Conservation (phyloP, 2,113 vertebrate genomes). For the Maccullochella peelii region DNA sequence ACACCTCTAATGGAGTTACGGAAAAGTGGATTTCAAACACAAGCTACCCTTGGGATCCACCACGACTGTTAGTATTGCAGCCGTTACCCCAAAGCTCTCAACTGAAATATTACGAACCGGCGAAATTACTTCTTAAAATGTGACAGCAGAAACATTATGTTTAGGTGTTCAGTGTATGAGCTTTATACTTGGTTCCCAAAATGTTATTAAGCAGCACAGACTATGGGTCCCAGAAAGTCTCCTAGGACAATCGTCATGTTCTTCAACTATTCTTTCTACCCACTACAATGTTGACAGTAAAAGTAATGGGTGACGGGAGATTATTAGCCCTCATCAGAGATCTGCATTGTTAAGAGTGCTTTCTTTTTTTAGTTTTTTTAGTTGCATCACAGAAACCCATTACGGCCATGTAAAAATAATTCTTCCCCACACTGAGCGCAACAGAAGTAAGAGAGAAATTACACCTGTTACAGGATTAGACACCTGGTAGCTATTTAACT, state of each 20-base stretch:
- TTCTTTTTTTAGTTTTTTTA: background rate
- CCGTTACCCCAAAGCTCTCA: background rate
- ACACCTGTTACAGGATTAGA: background rate
- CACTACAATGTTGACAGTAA: background rate
- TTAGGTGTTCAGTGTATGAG: background rate
- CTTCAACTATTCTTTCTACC: background rate
- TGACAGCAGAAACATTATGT: background rate
- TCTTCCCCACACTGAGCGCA: background rate
- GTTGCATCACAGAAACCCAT: constrained; percentile 9
- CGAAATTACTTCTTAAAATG: constrained; percentile 2
- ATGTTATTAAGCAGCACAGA: background rate
- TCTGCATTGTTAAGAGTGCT: too few relatives aligned
- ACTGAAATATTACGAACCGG: background rate
- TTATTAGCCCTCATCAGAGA: constrained; percentile 14
- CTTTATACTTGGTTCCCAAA: background rate
- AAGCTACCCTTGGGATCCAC: constrained; percentile 11
- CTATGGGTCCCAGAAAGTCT: background rate
- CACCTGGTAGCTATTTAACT: background rate
- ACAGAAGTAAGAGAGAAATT: background rate
- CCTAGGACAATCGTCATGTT: background rate
- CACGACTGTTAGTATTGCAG: background rate
- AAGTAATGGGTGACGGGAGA: constrained; percentile 5
- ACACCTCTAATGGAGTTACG: background rate
- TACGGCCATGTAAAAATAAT: background rate
- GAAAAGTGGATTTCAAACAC: constrained; percentile 3